Evolutionary conservation across 2,797 vertebrate genomes (phyloP).

Genomic region (Microctenopoma steveboyesi): DNA sequence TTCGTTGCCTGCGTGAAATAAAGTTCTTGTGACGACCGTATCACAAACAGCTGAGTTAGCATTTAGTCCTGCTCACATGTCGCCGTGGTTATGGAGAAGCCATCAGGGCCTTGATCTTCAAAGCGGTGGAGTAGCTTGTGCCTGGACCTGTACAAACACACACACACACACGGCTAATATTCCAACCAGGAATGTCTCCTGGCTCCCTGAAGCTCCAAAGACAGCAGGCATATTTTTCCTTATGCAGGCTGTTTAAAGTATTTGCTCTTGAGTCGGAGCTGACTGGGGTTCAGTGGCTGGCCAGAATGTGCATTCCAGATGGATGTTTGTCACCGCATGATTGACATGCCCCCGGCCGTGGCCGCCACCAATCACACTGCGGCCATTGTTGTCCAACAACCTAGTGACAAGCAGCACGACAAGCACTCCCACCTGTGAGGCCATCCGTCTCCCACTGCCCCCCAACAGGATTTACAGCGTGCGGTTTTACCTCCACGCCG

Average conservation of each 20-base stretch:
- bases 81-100: conserved; percentile 62
- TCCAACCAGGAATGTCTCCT: conserved; percentile 64
- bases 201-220: conserved; percentile 66
- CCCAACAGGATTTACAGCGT: conserved; percentile 13
- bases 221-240: conserved; percentile 61
- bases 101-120: conserved; percentile 72
- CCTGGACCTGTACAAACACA: conserved; percentile 11
- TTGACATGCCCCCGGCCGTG: conserved; percentile 45
- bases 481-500: conserved; percentile 7
- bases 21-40: conserved; percentile 14
- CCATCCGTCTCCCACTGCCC: conserved; percentile 50
- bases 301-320: conserved; percentile 74
- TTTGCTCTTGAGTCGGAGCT: conserved; percentile 48
- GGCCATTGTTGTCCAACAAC: conserved; percentile 64
- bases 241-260: conserved; percentile 65
- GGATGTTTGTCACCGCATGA: conserved; percentile 66
- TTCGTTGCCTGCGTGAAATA: not conserved
- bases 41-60: conserved; percentile 64
- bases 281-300: conserved; percentile 57
- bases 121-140: conserved; percentile 49
- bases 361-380: conserved; percentile 68
- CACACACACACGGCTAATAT: conserved; percentile 50
- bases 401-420: conserved; percentile 67
- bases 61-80: conserved; percentile 39
- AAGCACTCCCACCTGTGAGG: conserved; percentile 74